These are phyloP conservation scores for Trichacis sp. DNA, from an alignment of 2,888 invertebrate genomes.

Conservation along the genomic window DNA sequence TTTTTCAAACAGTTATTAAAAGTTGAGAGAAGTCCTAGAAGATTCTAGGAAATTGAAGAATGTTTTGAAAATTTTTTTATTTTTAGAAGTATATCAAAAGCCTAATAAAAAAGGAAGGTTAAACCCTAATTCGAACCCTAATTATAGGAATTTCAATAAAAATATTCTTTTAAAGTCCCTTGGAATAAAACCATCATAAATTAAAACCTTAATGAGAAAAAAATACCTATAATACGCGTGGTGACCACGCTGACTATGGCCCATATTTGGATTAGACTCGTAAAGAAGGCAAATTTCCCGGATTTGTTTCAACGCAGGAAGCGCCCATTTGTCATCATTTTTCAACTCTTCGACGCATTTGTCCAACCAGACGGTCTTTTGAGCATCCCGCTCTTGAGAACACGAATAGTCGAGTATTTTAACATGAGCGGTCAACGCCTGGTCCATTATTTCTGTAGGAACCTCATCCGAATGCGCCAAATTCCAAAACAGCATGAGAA, in stretches of 20 bases:
- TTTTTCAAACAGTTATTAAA: no score
- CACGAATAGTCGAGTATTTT: slow-evolving; percentile 98
- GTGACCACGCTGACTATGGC: slow-evolving; percentile 73
- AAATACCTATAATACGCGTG: slow-evolving; percentile 72
- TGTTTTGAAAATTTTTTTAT: no score
- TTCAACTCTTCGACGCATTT: slow-evolving; percentile 96
- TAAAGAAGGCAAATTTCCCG: slow-evolving; percentile 95
- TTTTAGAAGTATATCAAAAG: no score
- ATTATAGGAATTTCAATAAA: no score
- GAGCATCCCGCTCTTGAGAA: slow-evolving; percentile 95
- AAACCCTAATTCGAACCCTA: no score
- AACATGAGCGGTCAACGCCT: slow-evolving; percentile 93
- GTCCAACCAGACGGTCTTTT: slow-evolving; percentile 95
- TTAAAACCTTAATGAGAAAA: neutral
- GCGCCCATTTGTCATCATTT: slow-evolving; percentile 88
- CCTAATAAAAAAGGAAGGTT: no score
- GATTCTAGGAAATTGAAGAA: no score
- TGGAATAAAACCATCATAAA: no score
- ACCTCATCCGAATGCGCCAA: slow-evolving; percentile 96
- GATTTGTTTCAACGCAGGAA: slow-evolving; percentile 95
- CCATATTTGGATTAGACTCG: slow-evolving; percentile 82
- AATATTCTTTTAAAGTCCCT: no score
- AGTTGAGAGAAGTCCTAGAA: no score
- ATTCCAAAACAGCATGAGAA: slow-evolving; percentile 95
- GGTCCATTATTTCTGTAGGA: slow-evolving; percentile 97